These are phyloP conservation scores for Myotis pilosus DNA, from an alignment of 2,797 vertebrate species.

Conservation along the genomic window DNA sequence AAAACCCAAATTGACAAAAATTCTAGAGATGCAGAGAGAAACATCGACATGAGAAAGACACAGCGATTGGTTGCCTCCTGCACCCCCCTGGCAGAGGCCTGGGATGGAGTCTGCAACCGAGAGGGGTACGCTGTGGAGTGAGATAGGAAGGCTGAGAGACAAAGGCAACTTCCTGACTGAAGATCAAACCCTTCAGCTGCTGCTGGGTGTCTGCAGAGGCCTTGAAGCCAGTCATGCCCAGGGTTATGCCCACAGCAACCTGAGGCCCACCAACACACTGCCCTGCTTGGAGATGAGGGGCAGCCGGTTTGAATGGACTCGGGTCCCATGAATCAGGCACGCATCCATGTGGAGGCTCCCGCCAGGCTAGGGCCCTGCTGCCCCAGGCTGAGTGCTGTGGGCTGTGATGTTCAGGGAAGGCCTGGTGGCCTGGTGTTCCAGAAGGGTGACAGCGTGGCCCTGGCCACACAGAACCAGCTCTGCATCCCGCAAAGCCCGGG, in stretches of 20 bases:
- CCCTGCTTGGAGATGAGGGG: constrained; percentile 94
- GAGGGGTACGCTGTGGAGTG: constrained; percentile 95
- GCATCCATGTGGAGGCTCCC: constrained; percentile 89
- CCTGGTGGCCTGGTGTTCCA: constrained; percentile 95
- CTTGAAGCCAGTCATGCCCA: constrained; percentile 93
- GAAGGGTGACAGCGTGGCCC: constrained; percentile 96
- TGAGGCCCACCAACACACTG: constrained; percentile 97
- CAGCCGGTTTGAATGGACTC: constrained; percentile 94
- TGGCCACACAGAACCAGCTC: constrained; percentile 95
- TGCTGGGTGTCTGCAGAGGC: constrained; percentile 92
- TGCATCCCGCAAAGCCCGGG: constrained; percentile 88
- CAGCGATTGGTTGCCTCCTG: too few species aligned
- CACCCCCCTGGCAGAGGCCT: too few species aligned
- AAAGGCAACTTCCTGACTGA: constrained; percentile 91
- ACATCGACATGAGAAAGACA: too few species aligned
- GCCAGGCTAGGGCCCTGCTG: constrained; percentile 92
- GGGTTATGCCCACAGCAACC: constrained; percentile 96
- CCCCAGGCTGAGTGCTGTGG: constrained; percentile 96
- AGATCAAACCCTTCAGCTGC: constrained; percentile 90
- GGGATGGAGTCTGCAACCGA: constrained; percentile 62
- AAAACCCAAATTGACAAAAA: background rate
- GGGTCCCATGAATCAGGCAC: constrained; percentile 95
- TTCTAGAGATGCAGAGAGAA: background rate
- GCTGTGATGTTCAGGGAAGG: constrained; percentile 99
- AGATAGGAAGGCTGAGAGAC: constrained; percentile 93